Base-by-base conservation (phyloP, 2,888 invertebrate genomes). In the Ernsta delagoae region DNA sequence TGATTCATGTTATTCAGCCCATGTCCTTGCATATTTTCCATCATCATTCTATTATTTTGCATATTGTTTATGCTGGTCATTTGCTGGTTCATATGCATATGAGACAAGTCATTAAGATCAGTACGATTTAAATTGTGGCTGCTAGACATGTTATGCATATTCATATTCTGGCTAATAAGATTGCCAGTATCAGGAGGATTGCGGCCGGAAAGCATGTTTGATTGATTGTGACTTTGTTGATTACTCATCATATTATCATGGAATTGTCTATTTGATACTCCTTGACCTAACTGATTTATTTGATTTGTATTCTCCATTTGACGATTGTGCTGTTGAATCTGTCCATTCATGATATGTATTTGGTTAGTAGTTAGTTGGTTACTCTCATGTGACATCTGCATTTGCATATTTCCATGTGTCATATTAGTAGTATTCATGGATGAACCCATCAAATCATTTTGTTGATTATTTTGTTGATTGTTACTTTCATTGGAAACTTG, bases 301-400 rank as follows among this genome's bases (percentile, higher is more conserved):
- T 93, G 86, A 75, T 79, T 82, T 73, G 78, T 83, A 76, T 78
- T 86, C 63, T 94, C 86, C 54, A 86, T 77, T 78, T 86, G 86
- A 39, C 92, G 83, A 75, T 87, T 86, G 70, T 93, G 63, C 31
- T 70, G 91, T 73, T 92, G 92, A 60, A 93, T 92, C 79, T 93
- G 93, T 36, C 93, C 92, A 78, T 90, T 93, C 89, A 91, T 87
- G 66, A 94, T 92, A 72, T 93, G 93, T 70, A 93, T 93, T 75
- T 93, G 92, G 74, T 92, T 93, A 59, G 87, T 78, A 9, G 87
- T 77, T 60, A 83, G 76, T 70, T 88, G 90, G 70, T 80, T 84
- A 72, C 82, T 87, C 34, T 91, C 90, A 73, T 92, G 90, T 4
- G 88, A 83, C 76, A 92, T 87, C 74, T 53, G 50, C 50, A 92